Percentiles rank a stretch among this genome's conserved stretches.
phyloP scores from a whole-genome alignment of 1,140 invertebrate genomes.

The Zaprionus davidi region DNA sequence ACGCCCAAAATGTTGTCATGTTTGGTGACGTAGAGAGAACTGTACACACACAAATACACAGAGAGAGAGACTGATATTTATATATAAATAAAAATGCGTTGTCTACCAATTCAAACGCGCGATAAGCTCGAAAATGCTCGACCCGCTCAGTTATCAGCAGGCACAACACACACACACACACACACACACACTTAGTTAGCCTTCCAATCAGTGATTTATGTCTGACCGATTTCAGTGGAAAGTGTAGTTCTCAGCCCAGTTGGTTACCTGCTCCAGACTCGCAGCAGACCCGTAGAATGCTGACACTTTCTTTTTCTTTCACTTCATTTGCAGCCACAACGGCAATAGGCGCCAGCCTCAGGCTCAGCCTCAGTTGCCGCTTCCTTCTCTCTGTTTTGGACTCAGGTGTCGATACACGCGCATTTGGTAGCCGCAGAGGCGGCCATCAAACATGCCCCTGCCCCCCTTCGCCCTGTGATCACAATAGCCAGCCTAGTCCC shows the following conservation, averaged over 20 bases:
- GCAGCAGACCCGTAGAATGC: slow-evolving; percentile 27
- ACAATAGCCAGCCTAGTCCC: slow-evolving; percentile 15
- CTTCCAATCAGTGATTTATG: slow-evolving; percentile 68
- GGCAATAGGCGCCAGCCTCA: slow-evolving; percentile 5
- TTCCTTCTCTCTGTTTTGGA: slow-evolving; percentile 48
- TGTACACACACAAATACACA: slow-evolving; percentile 36
- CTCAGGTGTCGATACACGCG: slow-evolving; percentile 76
- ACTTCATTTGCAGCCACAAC: slow-evolving; percentile 12
- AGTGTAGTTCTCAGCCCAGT: slow-evolving; percentile 39
- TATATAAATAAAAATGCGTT: slow-evolving; percentile 64
- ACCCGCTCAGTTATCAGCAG: slow-evolving; percentile 70
- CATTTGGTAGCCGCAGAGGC: slow-evolving; percentile 69
- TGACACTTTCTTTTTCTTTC: slow-evolving; percentile 58
- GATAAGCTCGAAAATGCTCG: slow-evolving; percentile 58
- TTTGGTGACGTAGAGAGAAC: slow-evolving; percentile 69
- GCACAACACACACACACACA: slow-evolving; percentile 22
- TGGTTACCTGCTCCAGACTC: slow-evolving; percentile 40
- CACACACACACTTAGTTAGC: slow-evolving; percentile 30
- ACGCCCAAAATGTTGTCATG: slow-evolving; percentile 82
- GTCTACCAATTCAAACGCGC: slow-evolving; percentile 78
- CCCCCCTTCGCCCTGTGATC: not conserved
- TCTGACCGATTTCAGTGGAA: slow-evolving; percentile 54
- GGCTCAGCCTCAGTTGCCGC: slow-evolving; percentile 10
- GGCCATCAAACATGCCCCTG: slow-evolving; percentile 35
- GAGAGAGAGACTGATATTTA: not conserved